Conservation (phyloP, 2,888 invertebrate species). For the Tridacna crocea region DNA sequence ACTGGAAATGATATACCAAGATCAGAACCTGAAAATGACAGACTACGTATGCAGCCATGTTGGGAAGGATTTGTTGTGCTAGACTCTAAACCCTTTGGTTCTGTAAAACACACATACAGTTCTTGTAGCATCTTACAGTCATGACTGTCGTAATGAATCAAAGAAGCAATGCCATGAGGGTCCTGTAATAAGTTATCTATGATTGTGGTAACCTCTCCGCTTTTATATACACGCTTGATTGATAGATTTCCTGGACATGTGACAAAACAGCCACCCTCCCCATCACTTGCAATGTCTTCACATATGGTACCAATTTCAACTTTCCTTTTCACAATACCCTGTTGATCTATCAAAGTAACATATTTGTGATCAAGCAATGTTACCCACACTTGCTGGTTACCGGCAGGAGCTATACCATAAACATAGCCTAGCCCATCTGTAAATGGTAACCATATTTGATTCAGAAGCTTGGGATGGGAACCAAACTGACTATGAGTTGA, state of each 20-base stretch:
- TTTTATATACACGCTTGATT: conserved; percentile 31
- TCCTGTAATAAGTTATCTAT: conserved; percentile 26
- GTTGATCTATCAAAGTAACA: conserved; percentile 32
- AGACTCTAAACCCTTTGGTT: conserved; percentile 11
- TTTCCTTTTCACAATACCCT: conserved; percentile 25
- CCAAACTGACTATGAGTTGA: not conserved
- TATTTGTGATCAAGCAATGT: conserved; percentile 41
- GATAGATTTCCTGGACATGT: conserved; percentile 43
- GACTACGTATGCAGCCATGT: conserved; percentile 36
- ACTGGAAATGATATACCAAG: conserved; percentile 24
- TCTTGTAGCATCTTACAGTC: conserved; percentile 28
- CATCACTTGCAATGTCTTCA: conserved; percentile 44
- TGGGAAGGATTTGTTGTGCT: conserved; percentile 14
- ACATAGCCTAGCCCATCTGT: conserved; percentile 50
- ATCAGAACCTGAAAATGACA: conserved; percentile 38
- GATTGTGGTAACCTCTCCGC: conserved; percentile 26
- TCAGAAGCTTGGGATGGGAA: not conserved
- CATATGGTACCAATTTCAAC: conserved; percentile 44
- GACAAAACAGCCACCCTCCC: conserved; percentile 46
- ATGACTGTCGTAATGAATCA: not conserved
- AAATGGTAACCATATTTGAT: conserved; percentile 18
- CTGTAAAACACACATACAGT: conserved; percentile 48
- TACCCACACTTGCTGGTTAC: conserved; percentile 41
- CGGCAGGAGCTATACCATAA: conserved; percentile 49
- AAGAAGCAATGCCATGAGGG: conserved; percentile 43